Evolutionary conservation across 2,113 vertebrate species (phyloP), one percentile per base, ranked within the genome.

Genomic region (Pterocles gutturalis): DNA sequence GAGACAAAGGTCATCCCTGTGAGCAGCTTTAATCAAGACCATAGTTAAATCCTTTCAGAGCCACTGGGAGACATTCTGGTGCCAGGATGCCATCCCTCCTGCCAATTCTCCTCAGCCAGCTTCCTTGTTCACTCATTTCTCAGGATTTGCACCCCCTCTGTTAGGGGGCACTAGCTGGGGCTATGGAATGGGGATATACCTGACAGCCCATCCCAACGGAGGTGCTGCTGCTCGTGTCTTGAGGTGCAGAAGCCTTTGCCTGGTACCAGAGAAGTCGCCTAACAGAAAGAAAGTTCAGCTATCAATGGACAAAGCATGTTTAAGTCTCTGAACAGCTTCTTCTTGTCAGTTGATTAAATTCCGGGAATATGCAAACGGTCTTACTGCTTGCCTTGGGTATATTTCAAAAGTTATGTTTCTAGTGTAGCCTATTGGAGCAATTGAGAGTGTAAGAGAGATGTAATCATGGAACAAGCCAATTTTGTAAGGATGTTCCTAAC

Each of bases 61-160:
- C 9, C 62, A 15, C 1, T 43, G 25, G 22, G 24, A 70, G 11
- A 33, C 9, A 29, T 61, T 67, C n/a, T 76, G 51, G 38, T 67
- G 83, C 11, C 43, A 10, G 3, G 2, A 43, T 45, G 20, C 9
- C 18, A 53, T 16, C 21, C 12, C 4, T 76, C 18, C n/a, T 71
- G 49, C 26, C 24, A 15, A 1, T 71, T 70, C 5, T 88, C 7
- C 7, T 21, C 12, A 49, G 0, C 0, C 31, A 64, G 16, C 14
- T 49, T 67, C 36, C 28, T 62, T 49, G 51, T 10, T 89, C 43
- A 25, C 17, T 66, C 5, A 5, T 70, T 67, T 86, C n/a, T 86
- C 36, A 54, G 46, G n/a, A 62, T 82, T 70, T 85, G 2, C n/a
- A 48, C 48, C 41, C 20, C 7, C 26, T 60, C 22, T 54, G 17